Conservation (phyloP, 2,113 vertebrate species). For the Gambusia holbrooki region DNA sequence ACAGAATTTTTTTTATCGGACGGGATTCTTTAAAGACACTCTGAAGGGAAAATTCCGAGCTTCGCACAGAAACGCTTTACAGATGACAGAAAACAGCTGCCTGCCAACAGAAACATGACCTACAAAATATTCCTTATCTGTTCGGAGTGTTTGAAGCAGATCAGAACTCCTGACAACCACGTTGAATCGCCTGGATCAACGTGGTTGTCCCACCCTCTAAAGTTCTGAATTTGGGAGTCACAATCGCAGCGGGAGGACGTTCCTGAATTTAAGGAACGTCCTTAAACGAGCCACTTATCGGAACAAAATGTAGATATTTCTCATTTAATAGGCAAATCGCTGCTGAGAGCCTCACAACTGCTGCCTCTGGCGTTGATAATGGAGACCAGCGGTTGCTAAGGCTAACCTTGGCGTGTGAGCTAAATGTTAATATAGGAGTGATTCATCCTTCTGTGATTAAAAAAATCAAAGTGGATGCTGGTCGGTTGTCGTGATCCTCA, state of each 20-base stretch:
- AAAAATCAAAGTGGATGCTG: slow-evolving; percentile 57
- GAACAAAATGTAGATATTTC: neutral
- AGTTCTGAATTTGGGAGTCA: neutral
- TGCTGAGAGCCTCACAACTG: neutral
- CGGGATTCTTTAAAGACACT: too few species aligned
- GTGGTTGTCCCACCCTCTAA: too few species aligned
- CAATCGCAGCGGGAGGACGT: too few species aligned
- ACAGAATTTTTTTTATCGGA: too few species aligned
- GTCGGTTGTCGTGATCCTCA: slow-evolving; percentile 18
- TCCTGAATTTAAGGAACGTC: too few species aligned
- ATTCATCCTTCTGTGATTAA: slow-evolving; percentile 49
- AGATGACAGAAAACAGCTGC: too few species aligned
- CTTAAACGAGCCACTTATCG: neutral
- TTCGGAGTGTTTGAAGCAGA: too few species aligned
- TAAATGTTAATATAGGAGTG: slow-evolving; percentile 55
- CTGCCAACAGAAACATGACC: too few species aligned
- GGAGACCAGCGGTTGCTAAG: slow-evolving; percentile 38
- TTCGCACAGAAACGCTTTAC: too few species aligned
- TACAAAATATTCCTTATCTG: too few species aligned
- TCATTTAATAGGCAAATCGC: neutral
- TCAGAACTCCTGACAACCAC: neutral
- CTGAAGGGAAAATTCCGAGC: too few species aligned
- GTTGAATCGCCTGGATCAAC: neutral
- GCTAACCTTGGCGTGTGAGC: slow-evolving; percentile 51
- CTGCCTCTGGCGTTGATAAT: slow-evolving; percentile 36